Evolutionary conservation across 1,140 invertebrate genomes (phyloP), one percentile per base, ranked within the genome.

Genomic region (Daktulosphaira vitifoliae): DNA sequence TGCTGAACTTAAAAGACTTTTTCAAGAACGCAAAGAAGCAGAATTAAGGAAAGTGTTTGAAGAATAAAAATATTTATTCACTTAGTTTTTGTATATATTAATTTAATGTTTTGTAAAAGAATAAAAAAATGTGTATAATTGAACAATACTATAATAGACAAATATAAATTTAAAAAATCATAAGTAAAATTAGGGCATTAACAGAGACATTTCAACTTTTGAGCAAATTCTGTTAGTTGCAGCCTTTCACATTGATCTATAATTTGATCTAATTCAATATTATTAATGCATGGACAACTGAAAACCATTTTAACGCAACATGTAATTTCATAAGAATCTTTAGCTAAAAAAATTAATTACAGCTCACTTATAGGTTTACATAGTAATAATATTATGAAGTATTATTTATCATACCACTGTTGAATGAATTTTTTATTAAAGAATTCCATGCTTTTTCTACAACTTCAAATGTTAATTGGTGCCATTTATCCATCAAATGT

Each of bases 381-480:
- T n/a, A n/a, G n/a, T n/a, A n/a, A n/a, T 8, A 49, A 49, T 11
- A 11, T 8, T 33, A 33, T 33, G 20, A 16, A 7, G 15, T 48
- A 4, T 7, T n/a, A 16, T 48, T 48, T 6, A 6, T 46, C 5
- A 20, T 51, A 66, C 66, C 66, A 59, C 15, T 62, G 3, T 66
- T 54, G 4, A 66, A 50, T 15, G 66, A 56, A 18, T 33, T 59
- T 4, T 42, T 59, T 0, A 66, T 44, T 18, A 59, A 38, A 16
- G 46, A 16, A 62, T 51, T 66, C 66, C 66, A 66, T 20, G 66
- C 51, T 51, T 62, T 66, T 50, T 59, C 66, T 18, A 66, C 33
- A 11, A 62, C 48, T 2, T 48, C 37, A 16, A 59, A 59, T 37
- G 53, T 49, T 23, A 66, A 42, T 18, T 54, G 46, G 39, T 66